A percentile compares a stretch with the other conserved stretches of the same genome.
phyloP scores from a whole-genome alignment of 2,113 vertebrate genomes.

The Cochlearius cochlearius region DNA sequence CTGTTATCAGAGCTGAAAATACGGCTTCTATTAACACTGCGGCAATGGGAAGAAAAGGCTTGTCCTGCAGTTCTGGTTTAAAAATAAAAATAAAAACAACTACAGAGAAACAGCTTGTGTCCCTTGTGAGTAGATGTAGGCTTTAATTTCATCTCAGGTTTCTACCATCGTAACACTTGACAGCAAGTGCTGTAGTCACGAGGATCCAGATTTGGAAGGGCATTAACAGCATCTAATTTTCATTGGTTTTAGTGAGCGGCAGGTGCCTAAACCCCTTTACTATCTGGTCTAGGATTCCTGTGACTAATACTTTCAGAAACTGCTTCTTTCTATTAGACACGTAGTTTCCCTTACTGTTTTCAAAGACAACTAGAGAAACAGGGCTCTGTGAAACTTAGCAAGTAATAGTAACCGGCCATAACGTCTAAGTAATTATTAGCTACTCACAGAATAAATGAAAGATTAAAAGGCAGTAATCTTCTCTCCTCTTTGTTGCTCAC shows the following conservation, averaged over 20 bases:
- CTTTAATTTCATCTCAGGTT: slow-evolving; percentile 35
- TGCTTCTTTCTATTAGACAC: neutral
- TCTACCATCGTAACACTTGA: neutral
- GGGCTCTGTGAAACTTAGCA: slow-evolving; percentile 48
- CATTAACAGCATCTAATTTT: neutral
- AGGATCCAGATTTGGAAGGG: neutral
- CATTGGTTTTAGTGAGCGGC: neutral
- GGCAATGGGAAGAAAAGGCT: neutral
- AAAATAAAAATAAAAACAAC: neutral
- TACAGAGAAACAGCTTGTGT: neutral
- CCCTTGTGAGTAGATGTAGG: neutral
- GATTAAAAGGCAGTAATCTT: slow-evolving; percentile 64
- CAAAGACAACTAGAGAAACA: neutral
- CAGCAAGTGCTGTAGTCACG: neutral
- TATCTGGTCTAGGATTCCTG: neutral
- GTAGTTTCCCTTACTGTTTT: neutral
- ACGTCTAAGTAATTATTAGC: slow-evolving; percentile 64
- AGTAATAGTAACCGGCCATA: slow-evolving; percentile 53
- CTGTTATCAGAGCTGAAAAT: neutral
- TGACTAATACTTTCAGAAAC: neutral
- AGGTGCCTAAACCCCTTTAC: neutral
- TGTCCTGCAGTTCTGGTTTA: neutral
- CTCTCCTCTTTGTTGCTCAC: slow-evolving; percentile 53
- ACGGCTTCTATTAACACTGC: neutral
- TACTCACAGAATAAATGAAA: slow-evolving; percentile 46